Evolutionary conservation across 2,888 invertebrate genomes (phyloP), one percentile per base, ranked within the genome.

Genomic region (Dasysyrphus albostriatus): DNA sequence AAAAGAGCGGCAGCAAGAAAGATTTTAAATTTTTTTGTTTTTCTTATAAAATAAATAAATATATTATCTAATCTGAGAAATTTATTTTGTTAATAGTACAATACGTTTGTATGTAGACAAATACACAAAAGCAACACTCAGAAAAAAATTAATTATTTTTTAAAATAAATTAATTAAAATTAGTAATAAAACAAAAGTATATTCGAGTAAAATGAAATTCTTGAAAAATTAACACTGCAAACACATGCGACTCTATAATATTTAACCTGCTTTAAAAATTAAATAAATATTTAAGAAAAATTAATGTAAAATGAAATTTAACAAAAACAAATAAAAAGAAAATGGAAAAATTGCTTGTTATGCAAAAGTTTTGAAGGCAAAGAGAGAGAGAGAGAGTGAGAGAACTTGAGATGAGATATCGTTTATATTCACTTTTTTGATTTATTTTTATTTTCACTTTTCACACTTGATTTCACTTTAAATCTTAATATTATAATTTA

Each of bases 201-300:
- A 70, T 47, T 44, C n/a, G 39, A 77, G 61, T 76, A 49, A 75
- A 87, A 72, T 74, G 56, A 69, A 54, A 37, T 82, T 75, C 24
- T 74, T 73, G 56, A 75, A 74, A 88, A 83, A 79, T 65, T 77
- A 89, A 89, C 88, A 88, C 89, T 89, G 88, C 88, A 89, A 88
- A 89, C 89, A 83, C 89, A 90, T 89, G 89, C 90, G 72, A 69
- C 72, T 75, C 87, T 83, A 87, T 32, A 58, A 83, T 37, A 32
- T 34, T 75, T 58, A 59, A 83, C 82, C 82, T 82, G 79, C 87
- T 59, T 59, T 49, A 32, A 74, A 47, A 59, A 51, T 59, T 47
- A 44, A 42, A 32, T 39, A 29, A 39, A 39, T n/a, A 32, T 32
- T 7, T n/a, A 37, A 47, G 56, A n/a, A 10, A 83, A 67, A 39